These are phyloP conservation scores for Sitta carolinensis DNA, from an alignment of 2,797 vertebrate species.

Conservation along the genomic window DNA sequence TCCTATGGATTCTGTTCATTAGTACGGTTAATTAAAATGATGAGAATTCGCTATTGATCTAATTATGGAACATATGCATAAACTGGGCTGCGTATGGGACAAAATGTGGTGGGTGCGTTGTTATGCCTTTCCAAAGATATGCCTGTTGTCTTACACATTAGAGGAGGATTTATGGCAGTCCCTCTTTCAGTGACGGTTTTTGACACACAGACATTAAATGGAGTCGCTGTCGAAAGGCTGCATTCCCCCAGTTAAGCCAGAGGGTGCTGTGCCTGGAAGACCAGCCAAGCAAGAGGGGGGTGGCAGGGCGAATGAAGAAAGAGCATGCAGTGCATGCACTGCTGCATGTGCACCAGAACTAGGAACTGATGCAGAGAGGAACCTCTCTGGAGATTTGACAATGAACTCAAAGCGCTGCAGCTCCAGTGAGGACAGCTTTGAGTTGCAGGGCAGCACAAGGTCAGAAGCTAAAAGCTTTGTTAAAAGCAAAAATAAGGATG, in stretches of 20 bases:
- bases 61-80: constrained; percentile 36
- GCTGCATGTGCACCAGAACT: neutral
- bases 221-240: neutral
- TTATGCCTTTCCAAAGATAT: neutral
- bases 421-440: constrained; percentile 77
- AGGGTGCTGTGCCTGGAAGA: constrained; percentile 30
- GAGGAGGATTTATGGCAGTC: neutral
- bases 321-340: neutral
- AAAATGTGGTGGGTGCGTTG: neutral
- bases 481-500: constrained; percentile 54
- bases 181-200: neutral
- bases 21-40: constrained; percentile 58
- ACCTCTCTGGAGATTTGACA: neutral
- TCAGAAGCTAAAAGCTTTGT: constrained; percentile 74
- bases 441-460: constrained; percentile 78
- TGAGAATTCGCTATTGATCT: constrained; percentile 19
- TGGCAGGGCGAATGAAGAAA: constrained; percentile 7
- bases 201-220: constrained; percentile 5
- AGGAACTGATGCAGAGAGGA: neutral
- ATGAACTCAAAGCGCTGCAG: constrained; percentile 62
- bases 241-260: constrained; percentile 15
- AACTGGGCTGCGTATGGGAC: neutral
- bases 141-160: neutral
- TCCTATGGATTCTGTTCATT: constrained; percentile 35
- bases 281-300: neutral